phyloP scores from a whole-genome alignment of 2,888 invertebrate genomes.

The Rhorus exstirpatorius region DNA sequence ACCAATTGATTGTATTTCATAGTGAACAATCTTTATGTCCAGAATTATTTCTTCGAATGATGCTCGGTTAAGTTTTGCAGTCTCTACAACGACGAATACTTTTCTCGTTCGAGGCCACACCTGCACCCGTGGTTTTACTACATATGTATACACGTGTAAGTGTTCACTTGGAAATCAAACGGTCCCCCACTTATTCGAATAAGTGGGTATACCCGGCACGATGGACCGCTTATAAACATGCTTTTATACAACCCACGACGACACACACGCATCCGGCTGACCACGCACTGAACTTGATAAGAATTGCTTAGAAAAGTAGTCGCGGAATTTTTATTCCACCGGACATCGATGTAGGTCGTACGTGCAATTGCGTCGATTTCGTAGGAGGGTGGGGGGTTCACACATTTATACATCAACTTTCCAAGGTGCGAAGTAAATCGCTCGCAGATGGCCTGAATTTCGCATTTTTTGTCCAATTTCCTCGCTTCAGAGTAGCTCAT shows the following conservation, averaged over 20 bases:
- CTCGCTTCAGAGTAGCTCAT: not conserved
- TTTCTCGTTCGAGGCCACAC: conserved; percentile 53
- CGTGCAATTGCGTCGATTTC: conserved; percentile 1
- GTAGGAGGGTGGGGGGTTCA: no score
- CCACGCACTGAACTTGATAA: conserved; percentile 58
- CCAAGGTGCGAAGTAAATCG: not conserved
- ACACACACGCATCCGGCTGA: conserved; percentile 57
- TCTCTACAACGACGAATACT: conserved; percentile 10
- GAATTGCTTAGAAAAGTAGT: conserved; percentile 51
- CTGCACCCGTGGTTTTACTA: conserved; percentile 31
- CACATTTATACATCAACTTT: not conserved
- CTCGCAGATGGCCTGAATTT: conserved; percentile 8
- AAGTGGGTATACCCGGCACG: conserved; percentile 64
- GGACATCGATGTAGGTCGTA: conserved; percentile 52
- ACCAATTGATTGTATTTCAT: no score
- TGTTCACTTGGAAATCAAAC: conserved; percentile 48
- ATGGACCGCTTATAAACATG: conserved; percentile 17
- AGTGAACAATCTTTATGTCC: conserved; percentile 12
- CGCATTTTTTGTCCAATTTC: not conserved
- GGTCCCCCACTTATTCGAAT: conserved; percentile 61
- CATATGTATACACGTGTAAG: conserved; percentile 24
- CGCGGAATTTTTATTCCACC: conserved; percentile 20
- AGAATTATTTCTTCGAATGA: conserved; percentile 34
- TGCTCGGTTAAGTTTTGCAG: conserved; percentile 15
- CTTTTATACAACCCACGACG: conserved; percentile 33